phyloP scores from a whole-genome alignment of 2,113 vertebrate genomes.

The Alexandromys fortis region DNA sequence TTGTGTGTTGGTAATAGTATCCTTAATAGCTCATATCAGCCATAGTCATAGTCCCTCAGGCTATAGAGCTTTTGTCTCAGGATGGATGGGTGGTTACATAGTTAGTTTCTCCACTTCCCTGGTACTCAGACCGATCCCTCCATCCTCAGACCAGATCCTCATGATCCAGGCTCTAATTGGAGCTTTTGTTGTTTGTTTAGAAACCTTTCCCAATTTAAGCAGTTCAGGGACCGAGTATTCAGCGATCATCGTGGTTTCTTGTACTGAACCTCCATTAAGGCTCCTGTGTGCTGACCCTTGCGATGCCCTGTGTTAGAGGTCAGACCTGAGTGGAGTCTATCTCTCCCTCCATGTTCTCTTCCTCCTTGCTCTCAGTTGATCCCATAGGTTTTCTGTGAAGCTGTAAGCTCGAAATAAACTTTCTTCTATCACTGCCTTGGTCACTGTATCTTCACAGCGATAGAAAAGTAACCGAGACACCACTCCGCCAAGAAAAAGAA shows the following conservation, averaged over 20 bases:
- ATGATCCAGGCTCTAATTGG: not conserved
- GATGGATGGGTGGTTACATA: too few relatives aligned
- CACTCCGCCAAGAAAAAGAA: too few relatives aligned
- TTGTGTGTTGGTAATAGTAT: not conserved
- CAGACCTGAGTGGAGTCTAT: not conserved
- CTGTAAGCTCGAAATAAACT: not conserved
- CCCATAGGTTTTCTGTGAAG: not conserved
- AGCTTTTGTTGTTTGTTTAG: not conserved
- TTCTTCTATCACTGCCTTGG: not conserved
- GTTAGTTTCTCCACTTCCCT: not conserved
- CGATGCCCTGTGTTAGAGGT: not conserved
- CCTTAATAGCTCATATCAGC: not conserved
- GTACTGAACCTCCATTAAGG: not conserved
- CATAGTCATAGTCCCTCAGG: not conserved
- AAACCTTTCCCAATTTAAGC: not conserved
- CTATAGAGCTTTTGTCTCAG: not conserved
- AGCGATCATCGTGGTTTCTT: not conserved
- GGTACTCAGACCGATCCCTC: too few relatives aligned
- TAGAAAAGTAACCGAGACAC: not conserved
- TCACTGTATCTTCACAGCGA: not conserved
- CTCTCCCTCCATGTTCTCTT: too few relatives aligned
- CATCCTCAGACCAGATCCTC: not conserved
- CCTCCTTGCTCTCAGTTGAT: too few relatives aligned
- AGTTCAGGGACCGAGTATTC: too few relatives aligned
- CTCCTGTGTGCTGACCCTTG: not conserved